Evolutionary conservation across 2,888 invertebrate genomes (phyloP), one percentile per base, ranked within the genome.

Genomic region (Eretmocerus hayati): DNA sequence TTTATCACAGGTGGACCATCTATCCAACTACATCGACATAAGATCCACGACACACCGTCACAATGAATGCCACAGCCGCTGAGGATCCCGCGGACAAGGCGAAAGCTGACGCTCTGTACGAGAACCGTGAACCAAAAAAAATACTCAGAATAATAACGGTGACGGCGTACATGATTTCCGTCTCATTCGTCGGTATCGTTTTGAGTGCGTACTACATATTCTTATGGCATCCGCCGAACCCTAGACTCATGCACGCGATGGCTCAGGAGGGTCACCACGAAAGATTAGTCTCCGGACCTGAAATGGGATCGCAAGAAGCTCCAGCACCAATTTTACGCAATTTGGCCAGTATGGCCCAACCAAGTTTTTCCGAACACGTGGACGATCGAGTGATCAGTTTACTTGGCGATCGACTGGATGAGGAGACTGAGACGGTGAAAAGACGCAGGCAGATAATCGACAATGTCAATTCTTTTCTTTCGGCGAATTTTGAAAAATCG

Each of bases 171-270:
- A 80, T 89, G 58, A 75, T 87, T 55, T 85, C 87, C n/a, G 89
- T 90, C 39, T 89, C 89, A n/a, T 78, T 87, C 72, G 87, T 86
- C 5, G 90, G 87, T 5, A 85, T 89, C 59, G 79, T 87, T 42
- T 75, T 90, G 41, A 88, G 88, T 21, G 79, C 85, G 43, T 90
- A 90, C 71, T 90, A 90, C 71, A 77, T 88, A 54, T 84, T 87
- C 64, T 78, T 89, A 62, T 90, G 89, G 89, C 80, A 85, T 62
- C 87, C 86, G 2, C 79, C 81, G 48, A 66, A 67, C 46, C 75
- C 80, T 43, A 70, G 73, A 31, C 67, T 67, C 20, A 57, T 71
- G 13, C 58, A 58, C 32, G 42, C 48, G 21, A 48, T 50, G 11
- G 45, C 59, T 48, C 18, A 58, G 55, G 8, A 54, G 53, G 22